Base-by-base conservation (phyloP, 2,797 vertebrate species). In the Chelon labrosus region DNA sequence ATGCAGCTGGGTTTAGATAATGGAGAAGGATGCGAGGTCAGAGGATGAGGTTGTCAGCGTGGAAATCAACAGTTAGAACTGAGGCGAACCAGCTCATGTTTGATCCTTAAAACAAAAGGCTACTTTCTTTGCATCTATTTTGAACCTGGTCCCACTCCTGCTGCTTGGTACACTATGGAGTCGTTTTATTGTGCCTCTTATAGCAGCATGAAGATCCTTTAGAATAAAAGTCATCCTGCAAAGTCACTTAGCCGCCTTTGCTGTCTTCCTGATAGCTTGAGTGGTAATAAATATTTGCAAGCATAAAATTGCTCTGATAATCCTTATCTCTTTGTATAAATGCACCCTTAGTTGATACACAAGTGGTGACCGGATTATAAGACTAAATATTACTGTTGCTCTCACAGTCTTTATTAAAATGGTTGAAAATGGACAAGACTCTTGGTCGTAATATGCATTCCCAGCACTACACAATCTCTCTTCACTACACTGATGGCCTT, bases 291-390 rank as follows among this genome's bases (percentile, higher is more conserved):
- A 70, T 65, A 67, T 84, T 70, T 80, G 47, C 47, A 65, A 37
- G 60, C 70, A 49, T 64, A 65, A 71, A 68, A 70, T 50, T 41
- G 54, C 57, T 56, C 2, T 22, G 17, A 47, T 82, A 61, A 47
- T 71, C 60, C 61, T 31, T 65, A 37, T 70, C 17, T 62, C n/a
- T 53, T 81, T 77, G 47, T 47, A 54, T 74, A 55, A 80, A 84
- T 64, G 53, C 38, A 47, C 67, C 11, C 35, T 47, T 20, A 38
- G 38, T 49, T 64, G 44, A 70, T 64, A 63, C 6, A 35, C 38
- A 31, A 47, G 72, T 54, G 65, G 5, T n/a, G 80, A 80, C 67
- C 52, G 44, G 63, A 58, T 59, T 78, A 64, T 25, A 63, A 50
- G 47, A 49, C 68, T 2, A 70, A 83, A 80, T 62, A 71, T 41